A percentile compares a stretch with the other conserved stretches of the same genome.
These are phyloP conservation scores for Sebastes vulpes DNA, from an alignment of 2,797 vertebrate genomes.

Conservation along the genomic window DNA sequence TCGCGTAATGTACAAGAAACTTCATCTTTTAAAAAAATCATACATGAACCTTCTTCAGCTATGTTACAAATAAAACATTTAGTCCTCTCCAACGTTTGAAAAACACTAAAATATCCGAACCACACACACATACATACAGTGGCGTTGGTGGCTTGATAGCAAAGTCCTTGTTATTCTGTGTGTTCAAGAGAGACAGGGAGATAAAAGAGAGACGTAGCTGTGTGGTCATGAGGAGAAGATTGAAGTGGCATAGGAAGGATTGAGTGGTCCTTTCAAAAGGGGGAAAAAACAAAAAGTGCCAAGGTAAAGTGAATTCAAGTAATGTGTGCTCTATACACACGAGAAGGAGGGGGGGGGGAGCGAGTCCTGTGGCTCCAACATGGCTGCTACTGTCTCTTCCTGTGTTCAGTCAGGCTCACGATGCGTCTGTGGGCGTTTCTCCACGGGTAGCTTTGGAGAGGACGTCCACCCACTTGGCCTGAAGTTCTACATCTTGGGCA, in stretches of 20 bases:
- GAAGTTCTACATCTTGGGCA: conserved; percentile 86
- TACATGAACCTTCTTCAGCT: conserved; percentile 60
- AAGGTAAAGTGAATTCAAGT: conserved; percentile 91
- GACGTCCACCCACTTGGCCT: conserved; percentile 88
- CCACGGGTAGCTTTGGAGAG: conserved; percentile 85
- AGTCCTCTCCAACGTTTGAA: conserved; percentile 37
- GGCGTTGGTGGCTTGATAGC: conserved; percentile 28
- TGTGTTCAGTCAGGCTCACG: conserved; percentile 74
- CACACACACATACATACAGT: conserved; percentile 34
- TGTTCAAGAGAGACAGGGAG: conserved; percentile 6
- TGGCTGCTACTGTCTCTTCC: conserved; percentile 81
- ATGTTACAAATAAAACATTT: conserved; percentile 76
- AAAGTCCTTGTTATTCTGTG: conserved; percentile 28
- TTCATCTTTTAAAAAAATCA: conserved; percentile 56
- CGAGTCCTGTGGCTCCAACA: conserved; percentile 51
- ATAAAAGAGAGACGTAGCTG: conserved; percentile 10
- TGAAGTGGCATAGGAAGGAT: conserved; percentile 72
- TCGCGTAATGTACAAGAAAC: conserved; percentile 76
- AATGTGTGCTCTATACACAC: conserved; percentile 83
- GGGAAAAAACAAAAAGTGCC: conserved; percentile 86
- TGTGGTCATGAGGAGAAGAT: conserved; percentile 47
- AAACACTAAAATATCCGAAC: conserved; percentile 62
- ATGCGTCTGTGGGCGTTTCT: conserved; percentile 65
- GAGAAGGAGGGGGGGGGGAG: conserved; percentile 35
- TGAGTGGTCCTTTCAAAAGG: conserved; percentile 75